Base-by-base conservation (phyloP, 2,888 invertebrate genomes). In the Scrobipalpa costella region DNA sequence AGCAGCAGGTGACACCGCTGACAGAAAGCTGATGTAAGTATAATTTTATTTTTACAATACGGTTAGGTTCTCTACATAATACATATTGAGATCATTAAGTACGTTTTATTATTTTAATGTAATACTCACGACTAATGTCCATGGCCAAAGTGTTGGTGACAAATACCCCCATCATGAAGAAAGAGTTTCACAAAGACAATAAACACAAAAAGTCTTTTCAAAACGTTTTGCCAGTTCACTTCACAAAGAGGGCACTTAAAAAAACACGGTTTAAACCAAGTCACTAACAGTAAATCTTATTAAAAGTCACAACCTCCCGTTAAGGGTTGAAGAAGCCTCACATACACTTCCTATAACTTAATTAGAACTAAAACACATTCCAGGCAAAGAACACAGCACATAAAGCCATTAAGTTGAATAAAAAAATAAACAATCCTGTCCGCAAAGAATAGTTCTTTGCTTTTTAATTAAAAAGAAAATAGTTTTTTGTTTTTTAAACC, bases 41-140 rank as follows among this genome's bases (percentile, higher is more conserved):
- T n/a, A n/a, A n/a, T n/a, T n/a, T n/a, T n/a, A n/a, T n/a, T n/a
- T n/a, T n/a, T n/a, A n/a, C n/a, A n/a, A 27, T 2, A 5, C 27
- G 5, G 27, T 27, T 27, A 27, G 5, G 27, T 27, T 27, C 2
- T 2, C 27, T 3, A 9, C n/a, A 15, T 5, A 44, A 44, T 7
- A 3, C n/a, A 2, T 40, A 40, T 15, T 1, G 13, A 13, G 6
- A 7, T 19, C 15, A 6, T 17, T 50, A 3, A 21, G 0, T n/a
- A 34, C 7, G 2, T 11, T 34, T 34, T 33, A 33, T 33, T 33
- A 33, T 44, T 7, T 13, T 7, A 40, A 62, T 21, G 9, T 40
- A 59, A 36, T 76, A 90, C 90, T 90, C 77, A 91, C 90, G 88
- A 69, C 82, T 86, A 64, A 90, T 81, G 69, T 91, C 90, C 90